A percentile compares a stretch with the other conserved stretches of the same genome.
These are phyloP conservation scores for Megalonaias nervosa DNA, from an alignment of 1,140 invertebrate species.

Conservation along the genomic window DNA sequence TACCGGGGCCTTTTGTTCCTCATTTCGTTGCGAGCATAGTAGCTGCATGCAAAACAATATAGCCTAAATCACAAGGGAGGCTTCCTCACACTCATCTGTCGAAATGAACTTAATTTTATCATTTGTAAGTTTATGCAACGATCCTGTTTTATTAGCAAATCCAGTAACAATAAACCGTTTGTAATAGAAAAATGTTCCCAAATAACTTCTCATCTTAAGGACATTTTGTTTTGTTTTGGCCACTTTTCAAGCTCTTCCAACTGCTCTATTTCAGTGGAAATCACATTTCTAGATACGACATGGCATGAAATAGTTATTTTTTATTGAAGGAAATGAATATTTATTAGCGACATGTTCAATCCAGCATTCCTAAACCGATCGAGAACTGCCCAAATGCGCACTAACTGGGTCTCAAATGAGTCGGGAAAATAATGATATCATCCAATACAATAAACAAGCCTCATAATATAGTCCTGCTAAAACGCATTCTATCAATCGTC, in stretches of 20 bases:
- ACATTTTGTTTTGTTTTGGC: slow-evolving; percentile 1
- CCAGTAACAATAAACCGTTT: neutral
- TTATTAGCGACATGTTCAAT: neutral
- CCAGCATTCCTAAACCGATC: neutral
- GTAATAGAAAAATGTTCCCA: slow-evolving; percentile 6
- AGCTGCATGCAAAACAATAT: no score
- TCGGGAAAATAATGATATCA: slow-evolving; percentile 4
- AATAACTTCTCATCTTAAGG: slow-evolving; percentile 3
- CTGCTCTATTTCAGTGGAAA: slow-evolving; percentile 22
- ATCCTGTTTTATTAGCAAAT: neutral
- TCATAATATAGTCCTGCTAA: slow-evolving; percentile 4
- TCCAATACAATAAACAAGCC: slow-evolving; percentile 2
- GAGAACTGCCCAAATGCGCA: neutral
- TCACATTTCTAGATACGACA: slow-evolving; percentile 17
- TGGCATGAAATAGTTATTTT: slow-evolving; percentile 20
- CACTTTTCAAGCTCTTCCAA: slow-evolving; percentile 17
- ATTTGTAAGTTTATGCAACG: neutral
- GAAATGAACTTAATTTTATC: no score
- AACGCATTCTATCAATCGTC: slow-evolving; percentile 6
- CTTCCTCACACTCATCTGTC: no score
- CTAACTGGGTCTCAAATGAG: neutral
- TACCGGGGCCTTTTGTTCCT: no score
- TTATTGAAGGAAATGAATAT: slow-evolving; percentile 11
- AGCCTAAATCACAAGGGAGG: no score
- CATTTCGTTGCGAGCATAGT: no score